Evolutionary conservation across 2,888 invertebrate species (phyloP), one percentile per base, ranked within the genome.

Genomic region (Lochmaea crataegi): DNA sequence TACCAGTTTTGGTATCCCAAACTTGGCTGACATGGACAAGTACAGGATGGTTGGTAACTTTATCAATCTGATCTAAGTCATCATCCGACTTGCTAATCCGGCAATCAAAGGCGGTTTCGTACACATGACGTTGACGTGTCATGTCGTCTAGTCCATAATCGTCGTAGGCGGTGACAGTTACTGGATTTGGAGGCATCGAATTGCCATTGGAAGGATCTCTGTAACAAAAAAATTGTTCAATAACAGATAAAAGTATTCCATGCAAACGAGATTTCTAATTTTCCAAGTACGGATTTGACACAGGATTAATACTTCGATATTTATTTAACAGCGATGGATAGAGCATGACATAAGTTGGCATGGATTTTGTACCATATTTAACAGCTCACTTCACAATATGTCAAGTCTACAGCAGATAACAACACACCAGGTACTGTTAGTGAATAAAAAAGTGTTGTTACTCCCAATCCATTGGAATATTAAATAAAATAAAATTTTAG

Each of bases 101-200:
- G 86, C 94, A 94, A 87, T 96, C 96, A 86, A 96, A 96, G 73
- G 96, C 96, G 71, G 96, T 96, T 87, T 96, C 96, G 86, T 96
- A 96, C 71, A 96, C 90, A 87, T 94, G 94, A 82, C 94, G 90
- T 86, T 91, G 90, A 72, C 92, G 89, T 78, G 90, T 89, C 89
- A 90, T 90, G 82, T 87, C 88, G 80, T 82, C 91, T 90, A 87
- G 90, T 90, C 92, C 65, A 81, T 81, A 76, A 71, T 80, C 75
- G 65, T 75, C 75, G 65, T 71, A 74, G 45, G 72, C 64, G n/a
- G 65, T 72, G 32, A 73, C 60, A 58, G 51, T 75, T 45, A 77
- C 75, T 74, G 75, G 76, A 77, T 77, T 76, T 65, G 77, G 77
- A 69, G 77, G 77, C 76, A 77, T 77, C 56, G 70, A 69, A 65